Evolutionary conservation across 2,113 vertebrate species (phyloP).

Genomic region (Mesoclemmys tuberculata): DNA sequence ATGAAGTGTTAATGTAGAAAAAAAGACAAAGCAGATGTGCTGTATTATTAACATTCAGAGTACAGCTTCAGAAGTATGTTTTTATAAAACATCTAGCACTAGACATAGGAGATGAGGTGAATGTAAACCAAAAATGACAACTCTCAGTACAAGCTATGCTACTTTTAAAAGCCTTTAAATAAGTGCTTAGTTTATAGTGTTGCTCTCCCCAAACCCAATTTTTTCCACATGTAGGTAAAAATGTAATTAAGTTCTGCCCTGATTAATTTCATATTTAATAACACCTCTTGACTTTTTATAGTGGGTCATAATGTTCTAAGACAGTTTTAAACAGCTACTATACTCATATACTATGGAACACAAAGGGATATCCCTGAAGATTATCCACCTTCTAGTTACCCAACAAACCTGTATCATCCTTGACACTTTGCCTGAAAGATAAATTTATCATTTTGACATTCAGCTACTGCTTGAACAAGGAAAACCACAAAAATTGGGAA

Average conservation of each 20-base stretch:
- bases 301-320: neutral
- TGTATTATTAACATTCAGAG: neutral
- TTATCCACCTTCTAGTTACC: constrained; percentile 1
- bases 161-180: neutral
- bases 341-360: neutral
- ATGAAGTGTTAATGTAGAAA: fast-evolving
- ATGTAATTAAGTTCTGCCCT: neutral
- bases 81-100: neutral
- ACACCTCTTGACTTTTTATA: constrained; percentile 18
- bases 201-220: fast-evolving
- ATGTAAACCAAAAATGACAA: neutral
- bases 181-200: neutral
- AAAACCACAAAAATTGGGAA: neutral
- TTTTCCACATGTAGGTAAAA: neutral
- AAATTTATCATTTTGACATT: neutral
- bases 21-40: neutral
- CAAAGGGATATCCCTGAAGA: neutral
- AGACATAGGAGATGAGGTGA: neutral
- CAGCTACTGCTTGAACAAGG: constrained; percentile 2
- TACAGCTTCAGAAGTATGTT: neutral
- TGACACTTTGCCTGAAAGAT: neutral
- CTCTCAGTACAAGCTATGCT: neutral
- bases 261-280: neutral
- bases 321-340: neutral
- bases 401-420: constrained; percentile 1